These are phyloP conservation scores for Cremastinae sp. DNA, from an alignment of 2,888 invertebrate genomes.

Conservation along the genomic window DNA sequence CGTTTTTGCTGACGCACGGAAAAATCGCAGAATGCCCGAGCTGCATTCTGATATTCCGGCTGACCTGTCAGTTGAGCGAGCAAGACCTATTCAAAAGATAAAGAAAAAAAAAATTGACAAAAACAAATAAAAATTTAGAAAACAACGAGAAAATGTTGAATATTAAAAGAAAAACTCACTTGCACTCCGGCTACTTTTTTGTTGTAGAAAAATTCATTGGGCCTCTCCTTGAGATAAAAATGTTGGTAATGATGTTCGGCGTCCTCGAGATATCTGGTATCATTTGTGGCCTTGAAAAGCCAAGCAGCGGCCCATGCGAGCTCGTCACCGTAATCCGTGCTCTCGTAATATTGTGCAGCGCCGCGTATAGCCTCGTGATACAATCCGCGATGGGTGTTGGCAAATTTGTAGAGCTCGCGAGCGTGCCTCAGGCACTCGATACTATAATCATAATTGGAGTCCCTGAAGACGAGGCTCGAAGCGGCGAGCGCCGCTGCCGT, in stretches of 20 bases:
- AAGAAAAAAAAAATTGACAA: neutral
- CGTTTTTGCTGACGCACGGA: slow-evolving; percentile 79
- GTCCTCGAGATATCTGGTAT: slow-evolving; percentile 80
- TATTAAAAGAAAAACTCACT: slow-evolving; percentile 71
- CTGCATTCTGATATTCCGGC: slow-evolving; percentile 78
- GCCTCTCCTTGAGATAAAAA: slow-evolving; percentile 80
- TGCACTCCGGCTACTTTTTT: slow-evolving; percentile 83
- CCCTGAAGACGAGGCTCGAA: slow-evolving; percentile 81
- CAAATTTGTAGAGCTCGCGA: slow-evolving; percentile 81
- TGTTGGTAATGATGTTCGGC: slow-evolving; percentile 81
- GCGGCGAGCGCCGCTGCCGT: slow-evolving; percentile 83
- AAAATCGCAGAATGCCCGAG: slow-evolving; percentile 81
- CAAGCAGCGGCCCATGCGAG: slow-evolving; percentile 83
- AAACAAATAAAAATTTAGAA: neutral
- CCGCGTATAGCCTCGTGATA: slow-evolving; percentile 82
- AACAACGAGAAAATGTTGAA: neutral
- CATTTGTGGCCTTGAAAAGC: slow-evolving; percentile 82
- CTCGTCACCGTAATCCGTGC: slow-evolving; percentile 82
- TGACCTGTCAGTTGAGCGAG: slow-evolving; percentile 80
- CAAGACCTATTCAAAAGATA: slow-evolving; percentile 76
- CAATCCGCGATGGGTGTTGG: slow-evolving; percentile 80
- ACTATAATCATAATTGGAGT: slow-evolving; percentile 79
- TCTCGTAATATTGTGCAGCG: slow-evolving; percentile 81
- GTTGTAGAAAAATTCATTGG: slow-evolving; percentile 82
- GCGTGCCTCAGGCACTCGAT: slow-evolving; percentile 80